Evolutionary conservation across 2,113 vertebrate genomes (phyloP).

Genomic region (Calyptommatus sinebrachiatus): DNA sequence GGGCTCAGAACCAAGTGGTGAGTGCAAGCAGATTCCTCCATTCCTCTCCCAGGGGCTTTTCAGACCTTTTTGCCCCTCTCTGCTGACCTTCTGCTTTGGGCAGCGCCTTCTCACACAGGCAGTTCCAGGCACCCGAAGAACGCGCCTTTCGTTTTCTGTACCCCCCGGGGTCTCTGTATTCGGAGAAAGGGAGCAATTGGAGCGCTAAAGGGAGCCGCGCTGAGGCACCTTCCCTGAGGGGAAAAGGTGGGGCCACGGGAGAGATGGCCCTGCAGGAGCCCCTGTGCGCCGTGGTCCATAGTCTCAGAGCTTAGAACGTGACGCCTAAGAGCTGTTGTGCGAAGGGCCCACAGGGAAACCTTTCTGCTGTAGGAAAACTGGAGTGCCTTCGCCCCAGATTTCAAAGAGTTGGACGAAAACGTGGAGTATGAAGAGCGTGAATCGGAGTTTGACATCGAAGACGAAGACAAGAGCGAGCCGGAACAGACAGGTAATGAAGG

Average conservation of each 20-base stretch:
- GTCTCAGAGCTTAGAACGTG: fast-evolving
- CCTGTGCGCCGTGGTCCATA: too few species aligned
- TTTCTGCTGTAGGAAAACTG: conserved; percentile 88
- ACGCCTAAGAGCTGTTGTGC: fast-evolving
- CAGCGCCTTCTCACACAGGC: too few species aligned
- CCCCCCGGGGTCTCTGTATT: background rate
- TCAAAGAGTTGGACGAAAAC: conserved; percentile 97
- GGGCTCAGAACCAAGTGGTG: conserved; percentile 99
- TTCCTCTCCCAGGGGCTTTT: background rate
- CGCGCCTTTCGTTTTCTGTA: too few species aligned
- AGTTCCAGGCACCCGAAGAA: too few species aligned
- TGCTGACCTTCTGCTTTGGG: too few species aligned
- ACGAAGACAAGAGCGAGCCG: conserved; percentile 97
- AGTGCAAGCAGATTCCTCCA: conserved; percentile 40
- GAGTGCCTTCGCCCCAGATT: conserved; percentile 97
- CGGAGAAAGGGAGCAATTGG: background rate
- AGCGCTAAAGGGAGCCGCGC: too few species aligned
- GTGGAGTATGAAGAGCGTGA: conserved; percentile 98
- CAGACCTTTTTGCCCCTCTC: background rate
- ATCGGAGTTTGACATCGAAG: conserved; percentile 97
- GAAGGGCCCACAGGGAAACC: background rate
- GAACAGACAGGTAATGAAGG: conserved; percentile 88
- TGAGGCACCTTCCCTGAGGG: too few species aligned
- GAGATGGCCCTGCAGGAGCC: too few species aligned
- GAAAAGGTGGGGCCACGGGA: too few species aligned